Conservation (phyloP, 64 coral and sea anemone genomes). For the Pachyseris speciosa region DNA sequence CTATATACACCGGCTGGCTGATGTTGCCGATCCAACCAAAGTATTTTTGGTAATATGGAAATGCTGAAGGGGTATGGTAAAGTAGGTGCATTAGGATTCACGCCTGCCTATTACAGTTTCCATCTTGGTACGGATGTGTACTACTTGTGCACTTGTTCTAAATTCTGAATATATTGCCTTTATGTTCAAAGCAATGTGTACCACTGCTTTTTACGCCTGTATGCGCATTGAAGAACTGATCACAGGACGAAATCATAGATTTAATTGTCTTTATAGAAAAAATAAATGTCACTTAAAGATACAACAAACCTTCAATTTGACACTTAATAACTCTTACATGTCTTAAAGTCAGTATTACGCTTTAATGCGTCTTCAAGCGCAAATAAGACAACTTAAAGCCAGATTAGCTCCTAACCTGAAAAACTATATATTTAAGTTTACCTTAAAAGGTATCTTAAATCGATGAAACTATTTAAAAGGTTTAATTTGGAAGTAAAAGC, state of each 20-base stretch:
- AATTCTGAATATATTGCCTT: conserved; percentile 29
- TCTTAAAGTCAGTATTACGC: too few relatives aligned
- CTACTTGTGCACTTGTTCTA: not conserved
- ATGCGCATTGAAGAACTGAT: conserved; percentile 42
- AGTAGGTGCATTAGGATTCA: not conserved
- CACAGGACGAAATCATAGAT: not conserved
- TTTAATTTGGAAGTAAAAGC: too few relatives aligned
- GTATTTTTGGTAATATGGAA: conserved; percentile 22
- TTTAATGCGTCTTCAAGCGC: too few relatives aligned
- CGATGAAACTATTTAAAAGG: too few relatives aligned
- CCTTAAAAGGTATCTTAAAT: too few relatives aligned
- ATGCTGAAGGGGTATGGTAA: conserved; percentile 44
- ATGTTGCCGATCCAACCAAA: conserved; percentile 2
- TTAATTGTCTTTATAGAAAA: not conserved
- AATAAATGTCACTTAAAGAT: not conserved
- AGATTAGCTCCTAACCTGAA: too few relatives aligned
- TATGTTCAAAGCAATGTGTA: conserved; percentile 66
- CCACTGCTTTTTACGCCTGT: not conserved
- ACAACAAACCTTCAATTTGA: not conserved
- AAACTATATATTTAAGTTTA: too few relatives aligned
- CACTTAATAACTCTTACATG: too few relatives aligned
- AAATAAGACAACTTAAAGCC: too few relatives aligned
- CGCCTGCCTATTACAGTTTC: conserved; percentile 3
- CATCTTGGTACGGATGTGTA: not conserved
- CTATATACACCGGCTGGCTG: not conserved